These are phyloP conservation scores for Pampus argenteus DNA, from an alignment of 2,797 vertebrate genomes.

Conservation along the genomic window DNA sequence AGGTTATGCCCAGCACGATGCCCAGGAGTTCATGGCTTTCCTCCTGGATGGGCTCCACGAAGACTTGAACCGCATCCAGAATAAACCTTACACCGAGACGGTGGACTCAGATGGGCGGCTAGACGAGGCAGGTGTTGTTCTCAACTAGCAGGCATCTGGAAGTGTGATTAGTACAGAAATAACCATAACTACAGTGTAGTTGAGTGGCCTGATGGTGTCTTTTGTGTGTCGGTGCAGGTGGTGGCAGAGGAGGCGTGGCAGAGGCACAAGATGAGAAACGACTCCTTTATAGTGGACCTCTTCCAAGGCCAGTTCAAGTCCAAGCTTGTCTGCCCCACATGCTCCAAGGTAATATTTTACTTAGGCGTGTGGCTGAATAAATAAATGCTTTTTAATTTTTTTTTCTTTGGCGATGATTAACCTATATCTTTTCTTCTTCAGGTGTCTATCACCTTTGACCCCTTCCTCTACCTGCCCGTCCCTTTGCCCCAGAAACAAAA, in stretches of 20 bases:
- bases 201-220: neutral
- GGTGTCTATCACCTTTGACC: constrained; percentile 99
- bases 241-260: constrained; percentile 99
- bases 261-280: constrained; percentile 98
- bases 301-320: constrained; percentile 99
- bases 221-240: constrained; percentile 82
- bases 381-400: neutral
- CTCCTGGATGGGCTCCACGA: constrained; percentile 96
- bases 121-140: constrained; percentile 85
- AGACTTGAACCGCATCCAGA: constrained; percentile 98
- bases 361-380: neutral
- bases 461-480: constrained; percentile 97
- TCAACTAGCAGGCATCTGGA: neutral
- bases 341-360: constrained; percentile 90
- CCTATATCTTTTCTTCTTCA: constrained; percentile 61
- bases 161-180: neutral
- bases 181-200: neutral
- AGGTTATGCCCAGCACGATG: constrained; percentile 97
- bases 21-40: constrained; percentile 99
- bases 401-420: neutral
- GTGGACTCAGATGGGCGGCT: constrained; percentile 93
- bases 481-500: constrained; percentile 98
- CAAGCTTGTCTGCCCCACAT: constrained; percentile 96
- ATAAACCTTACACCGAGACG: constrained; percentile 97
- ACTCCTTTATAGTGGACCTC: constrained; percentile 97